phyloP scores from a whole-genome alignment of 2,113 vertebrate genomes.

The Solenodon paradoxus region DNA sequence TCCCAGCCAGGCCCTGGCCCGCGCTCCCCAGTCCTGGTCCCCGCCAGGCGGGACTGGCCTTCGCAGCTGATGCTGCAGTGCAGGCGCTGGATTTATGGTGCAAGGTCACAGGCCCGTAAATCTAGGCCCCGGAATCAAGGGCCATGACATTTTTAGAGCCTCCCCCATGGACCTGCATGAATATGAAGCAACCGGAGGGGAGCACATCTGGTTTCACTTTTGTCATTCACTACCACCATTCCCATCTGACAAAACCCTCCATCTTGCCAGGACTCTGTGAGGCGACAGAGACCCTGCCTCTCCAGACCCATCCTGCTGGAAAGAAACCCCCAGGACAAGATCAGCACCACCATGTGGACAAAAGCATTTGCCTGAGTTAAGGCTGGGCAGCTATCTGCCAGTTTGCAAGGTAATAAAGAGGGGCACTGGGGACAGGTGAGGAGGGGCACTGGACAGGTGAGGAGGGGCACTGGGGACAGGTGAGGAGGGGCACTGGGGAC shows the following conservation, averaged over 20 bases:
- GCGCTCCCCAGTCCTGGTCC: not conserved
- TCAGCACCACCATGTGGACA: not conserved
- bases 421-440: not conserved
- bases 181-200: slow-evolving; percentile 79
- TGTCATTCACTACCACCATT: slow-evolving; percentile 78
- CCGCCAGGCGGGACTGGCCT: slow-evolving; percentile 27
- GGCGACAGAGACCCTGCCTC: slow-evolving; percentile 46
- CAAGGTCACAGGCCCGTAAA: slow-evolving; percentile 73
- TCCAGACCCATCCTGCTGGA: slow-evolving; percentile 49
- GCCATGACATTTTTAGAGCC: slow-evolving; percentile 83
- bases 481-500: too few relatives aligned
- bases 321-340: slow-evolving; percentile 19
- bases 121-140: slow-evolving; percentile 78
- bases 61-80: slow-evolving; percentile 33
- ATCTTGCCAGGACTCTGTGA: slow-evolving; percentile 74
- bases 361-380: not conserved
- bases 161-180: slow-evolving; percentile 55
- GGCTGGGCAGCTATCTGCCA: slow-evolving; percentile 30
- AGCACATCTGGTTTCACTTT: slow-evolving; percentile 87
- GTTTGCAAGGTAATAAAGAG: not conserved
- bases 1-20: not conserved
- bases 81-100: slow-evolving; percentile 69
- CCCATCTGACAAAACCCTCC: slow-evolving; percentile 81
- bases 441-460: too few relatives aligned
- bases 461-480: too few relatives aligned